phyloP scores from a whole-genome alignment of 2,888 invertebrate genomes.

The Stenolophus ochropezus region DNA sequence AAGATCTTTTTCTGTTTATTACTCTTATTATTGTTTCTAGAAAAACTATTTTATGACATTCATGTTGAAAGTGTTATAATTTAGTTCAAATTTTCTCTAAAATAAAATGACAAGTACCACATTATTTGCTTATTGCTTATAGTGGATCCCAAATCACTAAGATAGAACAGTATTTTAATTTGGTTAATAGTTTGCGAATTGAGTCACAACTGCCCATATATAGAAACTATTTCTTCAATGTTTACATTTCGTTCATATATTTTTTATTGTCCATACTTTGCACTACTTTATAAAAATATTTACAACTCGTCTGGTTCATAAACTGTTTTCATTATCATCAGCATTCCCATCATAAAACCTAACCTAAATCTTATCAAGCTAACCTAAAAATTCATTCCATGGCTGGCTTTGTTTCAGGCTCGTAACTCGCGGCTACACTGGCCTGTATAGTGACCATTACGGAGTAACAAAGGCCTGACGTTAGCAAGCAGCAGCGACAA shows the following conservation, averaged over 20 bases:
- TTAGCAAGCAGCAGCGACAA: slow-evolving; percentile 8
- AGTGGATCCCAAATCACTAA: too few species aligned
- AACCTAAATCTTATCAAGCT: slow-evolving; percentile 12
- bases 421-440: slow-evolving; percentile 1
- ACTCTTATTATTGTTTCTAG: too few species aligned
- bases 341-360: neutral
- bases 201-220: neutral
- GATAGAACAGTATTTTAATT: too few species aligned
- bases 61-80: too few species aligned
- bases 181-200: too few species aligned
- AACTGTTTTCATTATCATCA: neutral
- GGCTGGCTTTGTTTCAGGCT: slow-evolving; percentile 23
- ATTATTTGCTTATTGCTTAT: too few species aligned
- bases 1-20: too few species aligned
- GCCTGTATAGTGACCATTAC: slow-evolving; percentile 26
- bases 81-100: too few species aligned
- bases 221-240: neutral
- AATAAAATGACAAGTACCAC: too few species aligned
- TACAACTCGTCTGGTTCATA: neutral
- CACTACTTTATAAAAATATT: slow-evolving; percentile 1
- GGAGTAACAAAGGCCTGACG: neutral
- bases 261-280: neutral
- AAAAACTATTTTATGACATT: too few species aligned
- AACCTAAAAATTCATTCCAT: slow-evolving; percentile 33
- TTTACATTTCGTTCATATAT: neutral